Evolutionary conservation across 2,113 vertebrate species (phyloP).

Genomic region (Vidua chalybeata): DNA sequence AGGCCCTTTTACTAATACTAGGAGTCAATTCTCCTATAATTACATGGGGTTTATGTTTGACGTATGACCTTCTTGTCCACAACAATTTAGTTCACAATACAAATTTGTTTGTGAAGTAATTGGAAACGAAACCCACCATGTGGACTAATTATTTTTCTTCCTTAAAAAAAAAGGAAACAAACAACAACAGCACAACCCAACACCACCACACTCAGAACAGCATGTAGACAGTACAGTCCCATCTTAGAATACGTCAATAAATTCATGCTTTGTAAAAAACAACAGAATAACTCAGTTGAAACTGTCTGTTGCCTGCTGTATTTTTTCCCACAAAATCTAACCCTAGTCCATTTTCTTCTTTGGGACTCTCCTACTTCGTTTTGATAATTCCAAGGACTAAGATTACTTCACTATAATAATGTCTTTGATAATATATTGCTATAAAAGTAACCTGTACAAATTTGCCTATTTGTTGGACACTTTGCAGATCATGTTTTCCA

Average conservation of each 20-base stretch:
- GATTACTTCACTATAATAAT: not conserved
- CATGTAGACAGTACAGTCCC: not conserved
- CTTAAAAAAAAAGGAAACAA: not conserved
- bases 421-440: not conserved
- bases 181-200: not conserved
- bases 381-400: not conserved
- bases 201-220: not conserved
- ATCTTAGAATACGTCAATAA: not conserved
- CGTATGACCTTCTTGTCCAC: not conserved
- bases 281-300: not conserved
- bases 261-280: not conserved
- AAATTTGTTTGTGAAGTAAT: not conserved
- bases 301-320: not conserved
- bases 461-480: not conserved
- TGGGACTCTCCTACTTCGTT: not conserved
- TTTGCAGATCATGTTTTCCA: not conserved
- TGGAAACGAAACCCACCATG: not conserved
- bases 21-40: not conserved
- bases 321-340: not conserved
- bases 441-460: not conserved
- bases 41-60: not conserved
- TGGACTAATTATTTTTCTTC: not conserved
- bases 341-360: not conserved
- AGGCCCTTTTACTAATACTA: not conserved
- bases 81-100: not conserved